These are phyloP conservation scores for Australoheros facetus DNA, from an alignment of 2,797 vertebrate genomes.

Conservation along the genomic window DNA sequence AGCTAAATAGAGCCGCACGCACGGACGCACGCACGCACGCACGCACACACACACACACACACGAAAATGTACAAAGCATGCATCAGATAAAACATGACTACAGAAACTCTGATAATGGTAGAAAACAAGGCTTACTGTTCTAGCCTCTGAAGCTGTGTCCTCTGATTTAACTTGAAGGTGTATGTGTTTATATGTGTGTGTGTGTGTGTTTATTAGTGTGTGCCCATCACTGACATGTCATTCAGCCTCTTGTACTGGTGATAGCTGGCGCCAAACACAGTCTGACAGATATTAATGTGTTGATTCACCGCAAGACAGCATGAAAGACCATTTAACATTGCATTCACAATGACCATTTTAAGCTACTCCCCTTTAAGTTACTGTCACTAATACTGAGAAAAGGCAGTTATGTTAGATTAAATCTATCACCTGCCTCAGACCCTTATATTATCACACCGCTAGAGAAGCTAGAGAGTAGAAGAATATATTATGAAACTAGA, in stretches of 20 bases:
- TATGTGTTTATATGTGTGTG: background rate
- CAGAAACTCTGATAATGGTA: background rate
- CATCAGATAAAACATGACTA: background rate
- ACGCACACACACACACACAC: no score
- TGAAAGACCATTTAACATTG: background rate
- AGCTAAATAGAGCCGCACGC: constrained; percentile 46
- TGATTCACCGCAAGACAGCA: constrained; percentile 4
- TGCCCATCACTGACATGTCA: constrained; percentile 53
- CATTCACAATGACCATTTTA: background rate
- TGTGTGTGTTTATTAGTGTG: constrained; percentile 7
- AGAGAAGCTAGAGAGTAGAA: no score
- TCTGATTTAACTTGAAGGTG: constrained; percentile 19
- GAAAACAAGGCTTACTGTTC: constrained; percentile 33
- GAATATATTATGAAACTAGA: no score
- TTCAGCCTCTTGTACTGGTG: constrained; percentile 56
- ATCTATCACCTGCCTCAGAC: background rate
- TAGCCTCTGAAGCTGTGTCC: constrained; percentile 13
- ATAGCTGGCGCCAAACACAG: constrained; percentile 62
- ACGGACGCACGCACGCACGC: no score
- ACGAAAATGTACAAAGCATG: background rate
- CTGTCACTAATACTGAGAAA: background rate
- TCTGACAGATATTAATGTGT: background rate
- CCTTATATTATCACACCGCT: no score
- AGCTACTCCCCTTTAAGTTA: background rate
- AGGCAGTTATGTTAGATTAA: background rate